Evolutionary conservation across 2,888 invertebrate species (phyloP), one percentile per base, ranked within the genome.

Genomic region (Cerceris rybyensis): DNA sequence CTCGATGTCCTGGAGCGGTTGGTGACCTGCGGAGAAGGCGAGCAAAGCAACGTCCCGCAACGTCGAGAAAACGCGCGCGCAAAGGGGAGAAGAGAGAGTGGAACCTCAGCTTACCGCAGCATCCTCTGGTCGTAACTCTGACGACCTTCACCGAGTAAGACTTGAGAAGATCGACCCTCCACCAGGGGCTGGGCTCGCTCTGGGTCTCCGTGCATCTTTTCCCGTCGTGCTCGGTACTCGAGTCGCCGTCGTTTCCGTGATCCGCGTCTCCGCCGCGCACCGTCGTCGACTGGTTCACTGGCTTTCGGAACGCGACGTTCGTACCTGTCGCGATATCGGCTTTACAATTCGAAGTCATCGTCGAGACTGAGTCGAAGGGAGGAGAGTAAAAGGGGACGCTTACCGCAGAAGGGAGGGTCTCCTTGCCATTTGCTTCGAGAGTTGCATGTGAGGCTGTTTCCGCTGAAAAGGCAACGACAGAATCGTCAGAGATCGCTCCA

Each of bases 141-240:
- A 98, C 96, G 52, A 97, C 97, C 90, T 96, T 96, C 67, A 98
- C 96, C 0, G 97, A 95, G 91, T 98, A 98, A 42, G 97, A 96
- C 72, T 96, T 93, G 52, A 98, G 93, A 59, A 98, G 93, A 91
- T 98, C 97, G 8, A 98, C 98, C 87, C 96, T 96, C 98, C 98
- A 98, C 97, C 98, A 98, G 0, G 98, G 98, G 28, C 97, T 97
- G 0, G 96, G 96, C 89, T 98, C 98, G 76, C 96, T 95, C 90
- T 96, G 96, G 0, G 98, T 98, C 93, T 98, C 98, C 0, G 97
- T 97, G 92, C 98, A 98, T 79, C 96, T 94, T 90, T 96, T 96
- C 13, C 97, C 97, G 87, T 98, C 98, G 89, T 98, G 97, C 75
- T 97, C 96, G 50, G 97, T 95, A 78, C 96, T 95, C 84, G 94